Conservation (phyloP, 2,797 vertebrate genomes). For the Enteromius radiatus region DNA sequence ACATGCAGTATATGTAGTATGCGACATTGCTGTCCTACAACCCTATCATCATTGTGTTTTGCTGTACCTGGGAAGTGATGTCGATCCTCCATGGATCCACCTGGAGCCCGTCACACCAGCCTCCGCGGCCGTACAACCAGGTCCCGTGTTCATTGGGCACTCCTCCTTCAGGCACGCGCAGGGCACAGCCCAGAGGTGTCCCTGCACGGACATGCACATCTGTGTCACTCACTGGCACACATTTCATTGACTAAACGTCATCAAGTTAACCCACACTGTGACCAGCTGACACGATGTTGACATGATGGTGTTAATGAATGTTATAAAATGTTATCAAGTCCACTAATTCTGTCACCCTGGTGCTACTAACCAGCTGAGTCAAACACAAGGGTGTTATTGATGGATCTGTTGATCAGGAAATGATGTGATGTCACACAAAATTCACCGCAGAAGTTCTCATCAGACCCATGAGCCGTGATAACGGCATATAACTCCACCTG, state of each 20-base stretch:
- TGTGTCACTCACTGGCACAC: neutral
- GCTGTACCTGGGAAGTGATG: constrained; percentile 77
- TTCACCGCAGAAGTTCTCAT: constrained; percentile 78
- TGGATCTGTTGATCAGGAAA: constrained; percentile 74
- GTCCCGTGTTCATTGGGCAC: constrained; percentile 83
- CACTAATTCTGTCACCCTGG: too few species aligned
- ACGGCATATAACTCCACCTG: constrained; percentile 83
- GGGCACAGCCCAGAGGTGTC: constrained; percentile 75
- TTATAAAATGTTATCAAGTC: neutral
- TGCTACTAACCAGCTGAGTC: constrained; percentile 74
- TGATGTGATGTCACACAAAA: constrained; percentile 83
- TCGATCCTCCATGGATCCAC: constrained; percentile 81
- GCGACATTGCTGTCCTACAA: neutral
- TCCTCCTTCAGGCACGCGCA: constrained; percentile 72
- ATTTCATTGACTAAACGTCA: neutral
- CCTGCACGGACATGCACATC: constrained; percentile 61
- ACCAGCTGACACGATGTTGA: constrained; percentile 83
- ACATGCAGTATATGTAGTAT: neutral
- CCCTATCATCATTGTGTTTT: neutral
- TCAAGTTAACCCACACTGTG: constrained; percentile 7
- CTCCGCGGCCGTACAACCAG: constrained; percentile 82
- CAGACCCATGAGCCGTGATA: constrained; percentile 81
- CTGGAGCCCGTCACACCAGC: constrained; percentile 84
- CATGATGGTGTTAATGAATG: constrained; percentile 65
- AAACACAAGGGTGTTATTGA: constrained; percentile 76